A percentile compares a stretch with the other conserved stretches of the same genome.
Evolutionary conservation across 2,797 vertebrate species (phyloP).

Genomic region (Epinephelus coioides): DNA sequence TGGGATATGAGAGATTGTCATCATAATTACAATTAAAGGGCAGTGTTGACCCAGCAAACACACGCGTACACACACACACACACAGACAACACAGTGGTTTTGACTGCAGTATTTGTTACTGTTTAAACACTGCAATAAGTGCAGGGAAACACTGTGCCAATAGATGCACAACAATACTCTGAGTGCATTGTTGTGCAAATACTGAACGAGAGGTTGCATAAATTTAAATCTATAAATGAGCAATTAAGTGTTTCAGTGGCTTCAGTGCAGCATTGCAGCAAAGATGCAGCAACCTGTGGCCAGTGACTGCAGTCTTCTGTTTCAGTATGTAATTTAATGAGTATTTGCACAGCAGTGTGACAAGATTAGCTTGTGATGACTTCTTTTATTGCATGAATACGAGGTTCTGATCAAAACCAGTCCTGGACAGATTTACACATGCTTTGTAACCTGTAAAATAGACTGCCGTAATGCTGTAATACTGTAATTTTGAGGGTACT

Average conservation of each 20-base stretch:
- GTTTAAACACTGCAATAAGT: constrained; percentile 22
- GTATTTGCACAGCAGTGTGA: neutral
- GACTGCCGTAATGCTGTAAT: neutral
- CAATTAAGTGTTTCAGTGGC: constrained; percentile 16
- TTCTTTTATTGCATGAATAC: neutral
- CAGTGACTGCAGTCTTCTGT: constrained; percentile 22
- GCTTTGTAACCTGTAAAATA: constrained; percentile 1
- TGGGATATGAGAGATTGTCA: constrained; percentile 40
- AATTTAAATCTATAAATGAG: constrained; percentile 19
- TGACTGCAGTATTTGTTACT: constrained; percentile 46
- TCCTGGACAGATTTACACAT: neutral
- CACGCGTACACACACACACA: constrained; percentile 16
- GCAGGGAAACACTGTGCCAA: neutral
- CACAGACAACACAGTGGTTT: neutral
- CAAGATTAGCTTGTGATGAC: neutral
- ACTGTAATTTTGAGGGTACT: neutral
- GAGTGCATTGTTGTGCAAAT: constrained; percentile 12
- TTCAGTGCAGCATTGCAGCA: constrained; percentile 55
- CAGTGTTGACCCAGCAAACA: neutral
- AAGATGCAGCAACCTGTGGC: constrained; percentile 23
- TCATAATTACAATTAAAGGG: constrained; percentile 30
- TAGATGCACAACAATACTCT: constrained; percentile 10
- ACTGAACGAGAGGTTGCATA: constrained; percentile 3
- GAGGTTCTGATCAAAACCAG: neutral
- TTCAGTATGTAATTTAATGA: neutral